A percentile compares a stretch with the other conserved stretches of the same genome.
Evolutionary conservation across 2,113 vertebrate species (phyloP).

Genomic region (Hystrix cristata): DNA sequence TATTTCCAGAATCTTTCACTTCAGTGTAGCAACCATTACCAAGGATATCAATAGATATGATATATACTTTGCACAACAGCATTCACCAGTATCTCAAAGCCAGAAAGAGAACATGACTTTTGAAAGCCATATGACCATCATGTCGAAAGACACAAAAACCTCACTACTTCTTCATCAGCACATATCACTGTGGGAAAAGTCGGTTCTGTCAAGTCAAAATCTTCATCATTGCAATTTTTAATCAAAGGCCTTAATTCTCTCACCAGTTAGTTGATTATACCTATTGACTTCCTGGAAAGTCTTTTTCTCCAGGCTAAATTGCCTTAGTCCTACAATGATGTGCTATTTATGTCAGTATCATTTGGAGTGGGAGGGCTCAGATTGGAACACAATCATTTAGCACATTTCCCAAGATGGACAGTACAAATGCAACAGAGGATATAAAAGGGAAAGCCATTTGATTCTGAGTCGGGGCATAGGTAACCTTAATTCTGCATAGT

Average conservation of each 20-base stretch:
- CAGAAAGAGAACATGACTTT: slow-evolving; percentile 54
- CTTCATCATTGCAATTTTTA: slow-evolving; percentile 22
- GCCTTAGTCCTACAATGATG: background rate
- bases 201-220: slow-evolving; percentile 38
- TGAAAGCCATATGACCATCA: slow-evolving; percentile 33
- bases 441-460: background rate
- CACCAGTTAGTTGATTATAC: background rate
- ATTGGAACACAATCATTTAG: background rate
- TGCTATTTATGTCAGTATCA: slow-evolving; percentile 9
- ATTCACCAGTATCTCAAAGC: background rate
- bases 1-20: slow-evolving; percentile 65
- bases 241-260: slow-evolving; percentile 25
- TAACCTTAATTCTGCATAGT: background rate
- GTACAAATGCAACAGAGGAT: background rate
- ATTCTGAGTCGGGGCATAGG: background rate
- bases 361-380: background rate
- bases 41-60: slow-evolving; percentile 12
- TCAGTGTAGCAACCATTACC: background rate
- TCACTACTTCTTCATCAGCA: background rate
- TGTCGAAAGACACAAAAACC: slow-evolving; percentile 46
- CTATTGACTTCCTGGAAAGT: background rate
- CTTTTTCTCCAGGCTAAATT: slow-evolving; percentile 33
- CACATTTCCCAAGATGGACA: background rate
- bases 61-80: background rate
- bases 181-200: slow-evolving; percentile 1